These are phyloP conservation scores for Elanus axillaris DNA, from an alignment of 2,113 vertebrate genomes.

Conservation along the genomic window DNA sequence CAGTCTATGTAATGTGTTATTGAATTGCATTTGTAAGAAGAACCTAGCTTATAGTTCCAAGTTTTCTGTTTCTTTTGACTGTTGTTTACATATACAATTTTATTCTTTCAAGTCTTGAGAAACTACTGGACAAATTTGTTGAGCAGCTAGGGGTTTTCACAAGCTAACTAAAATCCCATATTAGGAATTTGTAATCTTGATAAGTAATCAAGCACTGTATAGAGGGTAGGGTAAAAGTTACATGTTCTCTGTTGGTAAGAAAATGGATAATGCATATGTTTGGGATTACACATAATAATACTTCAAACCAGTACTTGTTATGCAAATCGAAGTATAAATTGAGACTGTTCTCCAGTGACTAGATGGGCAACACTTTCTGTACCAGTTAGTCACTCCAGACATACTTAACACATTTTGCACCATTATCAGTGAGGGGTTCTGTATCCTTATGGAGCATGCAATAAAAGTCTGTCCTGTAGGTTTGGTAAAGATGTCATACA, in stretches of 20 bases:
- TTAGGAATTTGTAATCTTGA: background rate
- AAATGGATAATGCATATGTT: background rate
- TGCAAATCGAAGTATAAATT: background rate
- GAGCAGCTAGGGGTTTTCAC: background rate
- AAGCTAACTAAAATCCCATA: background rate
- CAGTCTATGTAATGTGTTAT: background rate
- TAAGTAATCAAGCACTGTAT: background rate
- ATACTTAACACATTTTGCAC: background rate
- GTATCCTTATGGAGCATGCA: background rate
- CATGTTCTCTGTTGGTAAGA: background rate
- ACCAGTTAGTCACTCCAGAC: background rate
- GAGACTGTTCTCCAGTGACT: background rate
- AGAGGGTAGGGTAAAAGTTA: background rate
- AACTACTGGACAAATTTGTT: background rate
- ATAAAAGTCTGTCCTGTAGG: background rate
- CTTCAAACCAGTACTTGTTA: background rate
- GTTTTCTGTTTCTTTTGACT: background rate
- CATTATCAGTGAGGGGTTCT: background rate
- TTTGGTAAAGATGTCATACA: background rate
- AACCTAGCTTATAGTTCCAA: background rate
- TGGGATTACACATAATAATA: background rate
- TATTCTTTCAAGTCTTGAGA: background rate
- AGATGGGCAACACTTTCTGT: background rate
- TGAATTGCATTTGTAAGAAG: background rate
- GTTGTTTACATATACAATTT: background rate